phyloP scores from a whole-genome alignment of 2,888 invertebrate species.

The Cosmia trapezina region DNA sequence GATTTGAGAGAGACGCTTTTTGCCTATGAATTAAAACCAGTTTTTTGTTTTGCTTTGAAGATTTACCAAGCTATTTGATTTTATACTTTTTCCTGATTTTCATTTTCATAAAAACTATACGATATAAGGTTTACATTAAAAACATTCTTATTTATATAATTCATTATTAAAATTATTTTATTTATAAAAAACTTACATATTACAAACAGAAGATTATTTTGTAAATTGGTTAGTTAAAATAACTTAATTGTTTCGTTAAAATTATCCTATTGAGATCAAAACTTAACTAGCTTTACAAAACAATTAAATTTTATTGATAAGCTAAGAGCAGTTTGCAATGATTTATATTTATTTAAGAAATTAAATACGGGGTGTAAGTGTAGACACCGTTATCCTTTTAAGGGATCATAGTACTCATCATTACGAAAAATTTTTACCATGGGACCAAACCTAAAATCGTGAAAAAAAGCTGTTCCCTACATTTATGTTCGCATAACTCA shows the following conservation, averaged over 20 bases:
- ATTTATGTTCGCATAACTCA: too few relatives aligned
- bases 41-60: neutral
- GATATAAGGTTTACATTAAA: conserved; percentile 34
- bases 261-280: conserved; percentile 39
- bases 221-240: neutral
- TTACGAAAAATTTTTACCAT: too few relatives aligned
- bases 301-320: neutral
- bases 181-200: conserved; percentile 54
- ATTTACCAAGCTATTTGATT: neutral
- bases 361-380: neutral
- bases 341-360: neutral
- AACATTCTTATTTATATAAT: conserved; percentile 40
- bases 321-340: neutral
- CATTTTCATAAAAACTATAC: conserved; percentile 10
- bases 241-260: neutral
- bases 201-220: conserved; percentile 26
- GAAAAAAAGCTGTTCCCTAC: too few relatives aligned
- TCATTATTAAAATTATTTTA: conserved; percentile 41
- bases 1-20: neutral
- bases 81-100: conserved; percentile 4
- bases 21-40: neutral
- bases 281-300: conserved; percentile 23
- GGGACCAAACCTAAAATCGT: too few relatives aligned
- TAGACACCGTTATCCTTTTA: too few relatives aligned
- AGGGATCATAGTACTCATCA: too few relatives aligned